Conservation (phyloP, 2,113 vertebrate genomes). For the Henicopernis longicauda region DNA sequence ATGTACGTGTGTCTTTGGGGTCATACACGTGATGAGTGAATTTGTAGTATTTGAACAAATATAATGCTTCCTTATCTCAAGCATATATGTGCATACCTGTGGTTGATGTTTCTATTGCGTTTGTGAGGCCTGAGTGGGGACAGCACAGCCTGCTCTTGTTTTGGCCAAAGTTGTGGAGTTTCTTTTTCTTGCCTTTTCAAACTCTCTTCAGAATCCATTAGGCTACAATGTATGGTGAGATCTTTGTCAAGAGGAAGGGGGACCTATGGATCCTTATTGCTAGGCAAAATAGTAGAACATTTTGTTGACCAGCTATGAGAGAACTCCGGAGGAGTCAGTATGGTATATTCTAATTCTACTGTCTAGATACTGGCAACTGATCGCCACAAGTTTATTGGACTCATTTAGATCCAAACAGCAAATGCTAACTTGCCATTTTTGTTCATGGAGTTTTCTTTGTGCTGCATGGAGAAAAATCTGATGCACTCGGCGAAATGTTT, state of each 20-base stretch:
- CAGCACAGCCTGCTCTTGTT: not conserved
- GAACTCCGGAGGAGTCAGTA: not conserved
- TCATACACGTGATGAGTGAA: not conserved
- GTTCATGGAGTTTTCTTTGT: not conserved
- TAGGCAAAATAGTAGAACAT: not conserved
- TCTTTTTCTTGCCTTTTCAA: not conserved
- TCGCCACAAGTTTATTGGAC: not conserved
- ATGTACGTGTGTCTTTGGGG: not conserved
- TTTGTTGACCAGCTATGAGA: not conserved
- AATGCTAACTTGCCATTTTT: not conserved
- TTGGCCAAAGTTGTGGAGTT: not conserved
- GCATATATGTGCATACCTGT: not conserved
- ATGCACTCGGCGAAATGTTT: conserved; percentile 11
- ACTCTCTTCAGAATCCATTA: not conserved
- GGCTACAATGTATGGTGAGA: not conserved
- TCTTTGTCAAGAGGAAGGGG: not conserved
- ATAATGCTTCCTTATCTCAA: not conserved
- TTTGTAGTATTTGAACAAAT: not conserved
- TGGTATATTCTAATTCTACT: not conserved
- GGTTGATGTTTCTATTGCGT: not conserved
- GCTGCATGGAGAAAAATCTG: not conserved
- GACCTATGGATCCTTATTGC: not conserved
- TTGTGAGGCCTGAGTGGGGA: not conserved
- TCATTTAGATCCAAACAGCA: not conserved
- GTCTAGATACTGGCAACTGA: not conserved